Conservation (phyloP, 2,888 invertebrate genomes). For the Phania funesta region DNA sequence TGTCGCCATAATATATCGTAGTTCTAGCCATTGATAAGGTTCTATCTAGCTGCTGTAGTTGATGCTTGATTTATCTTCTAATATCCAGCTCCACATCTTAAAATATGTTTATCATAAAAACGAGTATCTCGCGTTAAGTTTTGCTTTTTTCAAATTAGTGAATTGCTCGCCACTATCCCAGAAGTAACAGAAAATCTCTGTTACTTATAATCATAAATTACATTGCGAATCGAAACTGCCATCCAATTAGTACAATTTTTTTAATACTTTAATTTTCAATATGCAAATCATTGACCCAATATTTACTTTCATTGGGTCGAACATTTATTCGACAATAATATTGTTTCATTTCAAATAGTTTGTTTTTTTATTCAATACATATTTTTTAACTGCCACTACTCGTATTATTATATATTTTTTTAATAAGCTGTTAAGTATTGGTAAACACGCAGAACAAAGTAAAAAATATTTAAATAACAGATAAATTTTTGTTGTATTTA, state of each 20-base stretch:
- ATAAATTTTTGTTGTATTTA: not conserved
- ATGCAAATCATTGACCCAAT: slow-evolving; percentile 29
- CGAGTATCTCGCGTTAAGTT: too few relatives aligned
- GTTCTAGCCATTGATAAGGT: too few relatives aligned
- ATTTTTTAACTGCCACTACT: not conserved
- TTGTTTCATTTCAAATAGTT: slow-evolving; percentile 8
- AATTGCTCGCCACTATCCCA: too few relatives aligned
- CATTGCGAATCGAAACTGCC: not conserved
- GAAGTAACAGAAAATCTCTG: too few relatives aligned
- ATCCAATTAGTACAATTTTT: not conserved
- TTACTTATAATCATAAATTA: not conserved
- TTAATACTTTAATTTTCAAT: not conserved
- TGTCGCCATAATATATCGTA: too few relatives aligned
- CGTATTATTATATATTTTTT: slow-evolving; percentile 14
- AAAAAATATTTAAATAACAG: slow-evolving; percentile 20
- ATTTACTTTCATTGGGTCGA: slow-evolving; percentile 18
- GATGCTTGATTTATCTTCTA: too few relatives aligned
- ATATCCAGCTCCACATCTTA: too few relatives aligned
- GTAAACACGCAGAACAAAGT: slow-evolving; percentile 21
- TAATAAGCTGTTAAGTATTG: slow-evolving; percentile 50
- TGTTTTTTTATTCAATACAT: slow-evolving; percentile 6
- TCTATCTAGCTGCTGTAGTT: too few relatives aligned
- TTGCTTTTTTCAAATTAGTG: too few relatives aligned
- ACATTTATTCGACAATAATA: slow-evolving; percentile 38
- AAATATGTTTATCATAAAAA: too few relatives aligned